Conservation (phyloP, 2,797 vertebrate species). For the Capromys pilorides region DNA sequence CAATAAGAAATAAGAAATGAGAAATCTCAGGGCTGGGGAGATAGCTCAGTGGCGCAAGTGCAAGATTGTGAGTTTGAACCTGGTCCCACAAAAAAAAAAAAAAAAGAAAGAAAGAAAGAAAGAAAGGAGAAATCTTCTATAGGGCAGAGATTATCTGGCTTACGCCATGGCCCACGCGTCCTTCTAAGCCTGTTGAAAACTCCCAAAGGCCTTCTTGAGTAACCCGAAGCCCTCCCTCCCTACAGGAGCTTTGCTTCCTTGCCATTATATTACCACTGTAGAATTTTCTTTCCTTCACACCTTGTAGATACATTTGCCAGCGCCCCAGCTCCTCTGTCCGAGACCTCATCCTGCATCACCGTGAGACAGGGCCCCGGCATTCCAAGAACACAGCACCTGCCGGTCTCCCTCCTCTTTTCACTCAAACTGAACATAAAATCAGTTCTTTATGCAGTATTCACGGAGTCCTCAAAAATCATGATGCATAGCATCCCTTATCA, state of each 20-base stretch:
- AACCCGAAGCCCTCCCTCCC: not conserved
- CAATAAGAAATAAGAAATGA: not conserved
- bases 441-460: not conserved
- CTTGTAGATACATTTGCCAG: not conserved
- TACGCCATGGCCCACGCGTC: not conserved
- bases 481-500: not conserved
- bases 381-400: too few species aligned
- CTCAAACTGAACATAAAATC: not conserved
- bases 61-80: too few species aligned
- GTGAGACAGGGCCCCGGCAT: not conserved
- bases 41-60: too few species aligned
- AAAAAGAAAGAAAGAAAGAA: too few species aligned
- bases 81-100: too few species aligned
- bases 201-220: not conserved
- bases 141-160: not conserved
- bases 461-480: constrained; percentile 11
- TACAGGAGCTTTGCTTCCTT: not conserved
- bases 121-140: too few species aligned
- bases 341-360: not conserved
- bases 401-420: constrained; percentile 9
- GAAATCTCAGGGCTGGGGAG: too few species aligned
- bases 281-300: not conserved
- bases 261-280: not conserved
- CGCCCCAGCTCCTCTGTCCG: not conserved
- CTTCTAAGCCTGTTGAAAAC: not conserved